Evolutionary conservation across 2,113 vertebrate species (phyloP), one percentile per base, ranked within the genome.

Genomic region (Astatoreochromis straeleni): DNA sequence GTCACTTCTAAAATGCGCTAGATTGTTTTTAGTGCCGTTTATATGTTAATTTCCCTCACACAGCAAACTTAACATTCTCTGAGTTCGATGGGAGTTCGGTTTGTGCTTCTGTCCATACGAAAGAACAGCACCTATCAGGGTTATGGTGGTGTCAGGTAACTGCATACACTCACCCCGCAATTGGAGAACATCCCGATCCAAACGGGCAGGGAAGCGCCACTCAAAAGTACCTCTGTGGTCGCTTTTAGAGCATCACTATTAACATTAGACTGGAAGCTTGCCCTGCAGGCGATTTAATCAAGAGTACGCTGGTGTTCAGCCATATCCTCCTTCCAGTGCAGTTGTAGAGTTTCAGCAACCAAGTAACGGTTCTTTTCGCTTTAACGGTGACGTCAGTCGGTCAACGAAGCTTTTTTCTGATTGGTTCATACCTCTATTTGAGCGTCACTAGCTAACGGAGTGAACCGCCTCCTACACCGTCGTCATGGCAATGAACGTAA

Each of bases 361-460:
- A 45, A 91, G 93, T 94, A 96, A 95, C 95, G 94, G 96, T 88
- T 24, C 83, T 87, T 91, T 75, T 92, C 91, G 33, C 96, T 96
- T 96, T 96, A 96, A 97, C 12, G n/a, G 80, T 96, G 95, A 96
- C 96, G 96, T 95, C 93, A 91, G 87, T 55, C 35, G 21, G 51
- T 65, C 31, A 58, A 81, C 47, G 5, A 80, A 84, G 38, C 86
- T 33, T 3, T 2, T 24, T 17, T 31, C 38, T 84, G 93, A 96
- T 97, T 96, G 96, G 96, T 38, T 73, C 9, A 53, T 21, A 60
- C 14, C 26, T 13, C 49, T 33, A n/a, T 7, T 33, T 2, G 12
- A 49, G 82, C 94, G 95, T 95, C 94, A 95, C 9, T 26, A 4
- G n/a, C 80, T 79, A 19, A 6, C 1, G 3, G 54, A n/a, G 24